Base-by-base conservation (phyloP, 2,888 invertebrate species). In the Agriopis marginaria region DNA sequence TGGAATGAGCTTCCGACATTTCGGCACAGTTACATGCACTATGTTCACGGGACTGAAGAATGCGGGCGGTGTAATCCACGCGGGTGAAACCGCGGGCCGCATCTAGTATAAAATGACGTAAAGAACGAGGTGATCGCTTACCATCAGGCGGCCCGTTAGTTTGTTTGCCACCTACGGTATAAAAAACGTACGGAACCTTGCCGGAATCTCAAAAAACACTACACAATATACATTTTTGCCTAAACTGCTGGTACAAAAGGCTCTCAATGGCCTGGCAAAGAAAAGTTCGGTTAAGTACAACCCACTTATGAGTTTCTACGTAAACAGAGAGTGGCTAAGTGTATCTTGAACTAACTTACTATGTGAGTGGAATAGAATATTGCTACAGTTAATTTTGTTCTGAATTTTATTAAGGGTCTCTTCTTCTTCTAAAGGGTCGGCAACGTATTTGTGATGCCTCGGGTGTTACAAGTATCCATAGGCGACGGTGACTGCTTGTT, bases 261-360 rank as follows among this genome's bases (percentile, higher is more conserved):
- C 69, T 60, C 70, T 74, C 71, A 70, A 74, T 70, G 72, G 76
- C 75, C 74, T 75, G 78, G 76, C 80, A 68, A 70, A 68, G 65
- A 70, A 75, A 82, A 81, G 75, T 82, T 79, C 61, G 53, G 47
- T 44, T 72, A 67, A 75, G 74, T 73, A 72, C 70, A 71, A 73
- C 60, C 73, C 79, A 79, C 76, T 80, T 82, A 80, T 61, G 76
- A 65, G 65, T 69, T 69, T 54, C 59, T 65, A 14, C 39, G 64
- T 69, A 69, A 69, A 61, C 68, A 69, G 51, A 63, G 69, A 56
- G 23, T 60, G 55, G 58, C 50, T 64, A 50, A 61, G 47, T 14
- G 60, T 50, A 60, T 17, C 60, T 50, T 58, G n/a, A 47, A 58
- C 51, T 51, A 64, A 56, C 47, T 56, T 45, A 40, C 61, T 55